These are phyloP conservation scores for Trachelus tabidus DNA, from an alignment of 2,888 invertebrate genomes.

Conservation along the genomic window DNA sequence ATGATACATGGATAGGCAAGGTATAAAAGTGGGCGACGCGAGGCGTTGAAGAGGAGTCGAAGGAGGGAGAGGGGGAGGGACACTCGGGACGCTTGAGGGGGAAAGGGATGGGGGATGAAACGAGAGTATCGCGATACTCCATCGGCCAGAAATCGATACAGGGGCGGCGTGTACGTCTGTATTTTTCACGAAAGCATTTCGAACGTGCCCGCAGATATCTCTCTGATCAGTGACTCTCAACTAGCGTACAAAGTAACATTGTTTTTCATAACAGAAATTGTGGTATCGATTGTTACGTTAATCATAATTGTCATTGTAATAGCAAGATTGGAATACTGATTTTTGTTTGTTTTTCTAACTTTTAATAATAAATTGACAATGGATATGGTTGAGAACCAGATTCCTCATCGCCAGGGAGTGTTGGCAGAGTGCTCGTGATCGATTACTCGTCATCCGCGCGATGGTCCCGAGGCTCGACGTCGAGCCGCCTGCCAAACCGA, in stretches of 20 bases:
- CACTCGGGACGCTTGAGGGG: conserved; percentile 9
- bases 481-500: conserved; percentile 53
- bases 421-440: conserved; percentile 62
- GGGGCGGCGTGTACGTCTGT: conserved; percentile 35
- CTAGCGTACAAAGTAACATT: conserved; percentile 7
- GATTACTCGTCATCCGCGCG: conserved; percentile 63
- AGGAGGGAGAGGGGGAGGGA: conserved; percentile 28
- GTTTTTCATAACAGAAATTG: no score
- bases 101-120: conserved; percentile 10
- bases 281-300: no score
- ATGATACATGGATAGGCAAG: no score
- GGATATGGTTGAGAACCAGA: conserved; percentile 36
- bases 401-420: conserved; percentile 43
- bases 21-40: conserved; percentile 1
- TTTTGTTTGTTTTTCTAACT: no score
- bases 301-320: no score
- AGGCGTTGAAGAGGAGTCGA: conserved; percentile 9
- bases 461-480: conserved; percentile 54
- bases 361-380: conserved; percentile 17
- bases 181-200: conserved; percentile 54
- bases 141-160: conserved; percentile 58
- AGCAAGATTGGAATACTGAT: no score
- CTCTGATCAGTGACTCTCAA: conserved; percentile 38
- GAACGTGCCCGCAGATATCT: conserved; percentile 45
- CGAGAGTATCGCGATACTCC: conserved; percentile 46